These are phyloP conservation scores for Carapus acus DNA, from an alignment of 2,797 vertebrate species.

Conservation along the genomic window DNA sequence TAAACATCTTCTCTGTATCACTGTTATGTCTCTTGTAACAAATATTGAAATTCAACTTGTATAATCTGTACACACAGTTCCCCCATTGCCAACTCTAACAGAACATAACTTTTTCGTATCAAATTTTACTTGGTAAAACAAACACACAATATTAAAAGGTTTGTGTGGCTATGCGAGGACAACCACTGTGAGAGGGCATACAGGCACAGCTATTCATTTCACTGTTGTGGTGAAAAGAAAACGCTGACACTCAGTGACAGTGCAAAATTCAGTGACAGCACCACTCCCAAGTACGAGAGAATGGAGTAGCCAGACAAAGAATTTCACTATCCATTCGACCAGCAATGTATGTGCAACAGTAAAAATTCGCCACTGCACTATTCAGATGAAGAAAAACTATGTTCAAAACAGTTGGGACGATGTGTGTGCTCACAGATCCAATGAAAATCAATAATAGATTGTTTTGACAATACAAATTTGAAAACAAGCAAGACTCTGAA, in stretches of 20 bases:
- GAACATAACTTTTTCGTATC: no score
- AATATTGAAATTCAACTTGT: no score
- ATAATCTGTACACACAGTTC: no score
- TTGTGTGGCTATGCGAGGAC: neutral
- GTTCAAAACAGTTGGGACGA: neutral
- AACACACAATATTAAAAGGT: neutral
- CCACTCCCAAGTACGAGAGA: constrained; percentile 20
- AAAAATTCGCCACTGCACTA: neutral
- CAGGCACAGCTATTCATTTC: constrained; percentile 10
- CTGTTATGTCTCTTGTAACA: no score
- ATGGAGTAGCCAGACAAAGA: neutral
- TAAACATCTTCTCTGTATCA: no score
- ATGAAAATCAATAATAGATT: no score
- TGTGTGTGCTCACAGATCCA: neutral
- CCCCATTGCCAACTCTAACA: no score
- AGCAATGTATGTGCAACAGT: neutral
- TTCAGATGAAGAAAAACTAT: neutral
- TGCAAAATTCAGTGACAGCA: constrained; percentile 45
- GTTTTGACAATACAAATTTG: no score
- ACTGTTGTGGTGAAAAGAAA: constrained; percentile 46
- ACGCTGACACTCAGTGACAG: constrained; percentile 65
- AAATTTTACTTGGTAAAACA: no score
- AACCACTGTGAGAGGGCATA: no score
- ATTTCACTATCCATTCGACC: neutral
- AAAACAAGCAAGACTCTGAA: no score